Conservation (phyloP, 2,888 invertebrate species). For the Drosophila cognata region DNA sequence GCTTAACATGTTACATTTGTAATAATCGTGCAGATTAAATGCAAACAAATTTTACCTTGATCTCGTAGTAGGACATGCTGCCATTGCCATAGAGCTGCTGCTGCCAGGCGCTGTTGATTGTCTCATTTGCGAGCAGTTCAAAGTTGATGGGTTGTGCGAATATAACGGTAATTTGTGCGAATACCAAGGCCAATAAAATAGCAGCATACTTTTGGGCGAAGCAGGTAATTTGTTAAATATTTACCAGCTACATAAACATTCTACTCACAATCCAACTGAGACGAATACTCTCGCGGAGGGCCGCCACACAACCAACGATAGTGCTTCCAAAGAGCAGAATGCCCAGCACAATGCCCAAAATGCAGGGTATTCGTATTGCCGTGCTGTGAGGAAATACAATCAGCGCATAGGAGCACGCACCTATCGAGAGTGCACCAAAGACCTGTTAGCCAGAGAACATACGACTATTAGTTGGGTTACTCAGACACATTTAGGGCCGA, state of each 20-base stretch:
- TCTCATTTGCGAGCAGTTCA: constrained; percentile 69
- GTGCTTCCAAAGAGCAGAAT: constrained; percentile 68
- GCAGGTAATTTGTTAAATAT: not conserved
- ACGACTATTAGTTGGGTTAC: not conserved
- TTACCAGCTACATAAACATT: fast-evolving
- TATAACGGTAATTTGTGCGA: constrained; percentile 74
- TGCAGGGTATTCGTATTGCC: constrained; percentile 77
- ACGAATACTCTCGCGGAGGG: constrained; percentile 63
- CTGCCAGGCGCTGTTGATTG: constrained; percentile 72
- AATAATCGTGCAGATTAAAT: not conserved
- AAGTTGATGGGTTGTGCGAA: constrained; percentile 76
- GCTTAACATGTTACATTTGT: not conserved
- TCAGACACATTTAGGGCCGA: not conserved
- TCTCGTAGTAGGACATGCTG: constrained; percentile 75
- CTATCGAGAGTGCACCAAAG: constrained; percentile 67
- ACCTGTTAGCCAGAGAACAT: constrained; percentile 47
- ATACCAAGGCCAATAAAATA: constrained; percentile 64
- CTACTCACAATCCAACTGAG: constrained; percentile 76
- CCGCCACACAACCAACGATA: constrained; percentile 73
- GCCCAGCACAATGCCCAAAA: constrained; percentile 72
- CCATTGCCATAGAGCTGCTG: constrained; percentile 51
- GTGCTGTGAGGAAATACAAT: constrained; percentile 56
- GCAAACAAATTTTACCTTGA: constrained; percentile 59
- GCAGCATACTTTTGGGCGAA: constrained; percentile 63
- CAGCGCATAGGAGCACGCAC: constrained; percentile 73